Evolutionary conservation across 2,113 vertebrate species (phyloP), one percentile per base, ranked within the genome.

Genomic region (Notarius lentiginosus): DNA sequence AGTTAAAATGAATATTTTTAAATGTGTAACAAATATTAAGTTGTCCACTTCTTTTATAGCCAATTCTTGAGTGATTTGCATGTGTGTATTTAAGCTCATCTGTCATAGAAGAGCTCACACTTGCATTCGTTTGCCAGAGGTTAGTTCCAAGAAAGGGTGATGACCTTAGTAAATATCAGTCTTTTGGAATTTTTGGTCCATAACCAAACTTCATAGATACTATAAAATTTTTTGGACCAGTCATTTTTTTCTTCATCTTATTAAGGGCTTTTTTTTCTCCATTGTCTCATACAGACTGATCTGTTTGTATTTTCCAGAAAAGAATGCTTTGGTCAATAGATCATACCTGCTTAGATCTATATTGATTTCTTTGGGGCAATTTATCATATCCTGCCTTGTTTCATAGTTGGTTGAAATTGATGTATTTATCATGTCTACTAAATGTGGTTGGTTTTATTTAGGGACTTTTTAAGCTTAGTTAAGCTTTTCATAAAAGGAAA

Each of bases 61-160:
- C 79, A 84, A 72, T 88, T 73, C 63, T 88, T 91, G n/a, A 61
- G 14, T 83, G 66, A 90, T 94, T 94, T 94, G 91, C 91, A 92
- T 94, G 88, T 89, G 87, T 55, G 91, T 55, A 41, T 81, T 66
- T 83, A 85, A 18, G 73, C 89, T 82, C 89, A 88, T 91, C 79
- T 89, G 89, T 87, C 82, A 81, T 86, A 87, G 87, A 87, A 88
- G 85, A 92, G 83, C 83, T 77, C 65, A 90, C 82, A 91, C 94
- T 94, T 95, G 85, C 92, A 94, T 94, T 63, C 9, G 4, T 41
- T 41, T 41, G 41, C 41, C 41, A 41, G 41, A 41, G 90, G 51
- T 41, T 76, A 9, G 8, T 80, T 84, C 41, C 18, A 41, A 41
- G 41, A 41, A 41, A 41, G 41, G 41, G 55, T 79, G 27, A 77